Evolutionary conservation across 2,888 invertebrate species (phyloP).

Genomic region (Griposia aprilina): DNA sequence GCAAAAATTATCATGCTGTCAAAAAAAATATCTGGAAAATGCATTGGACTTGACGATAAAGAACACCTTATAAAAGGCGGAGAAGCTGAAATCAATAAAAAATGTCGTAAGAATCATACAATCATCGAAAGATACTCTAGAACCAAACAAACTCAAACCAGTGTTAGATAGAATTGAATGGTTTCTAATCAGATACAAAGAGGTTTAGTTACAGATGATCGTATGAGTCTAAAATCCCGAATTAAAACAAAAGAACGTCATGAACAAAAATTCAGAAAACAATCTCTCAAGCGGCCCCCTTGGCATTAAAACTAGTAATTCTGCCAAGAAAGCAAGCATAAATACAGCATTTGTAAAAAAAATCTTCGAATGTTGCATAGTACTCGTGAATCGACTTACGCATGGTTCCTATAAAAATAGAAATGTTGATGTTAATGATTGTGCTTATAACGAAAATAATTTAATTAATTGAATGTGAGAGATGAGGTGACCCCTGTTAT

Average conservation of each 20-base stretch:
- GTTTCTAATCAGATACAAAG: conserved; percentile 5
- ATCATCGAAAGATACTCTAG: conserved; percentile 59
- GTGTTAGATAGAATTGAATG: background rate
- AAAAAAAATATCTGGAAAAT: conserved; percentile 64
- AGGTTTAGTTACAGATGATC: conserved; percentile 65
- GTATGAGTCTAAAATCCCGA: conserved; percentile 68
- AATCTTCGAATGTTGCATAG: conserved; percentile 81
- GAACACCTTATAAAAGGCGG: conserved; percentile 68
- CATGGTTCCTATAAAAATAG: conserved; percentile 91
- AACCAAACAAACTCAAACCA: conserved; percentile 26
- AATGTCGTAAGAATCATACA: conserved; percentile 72
- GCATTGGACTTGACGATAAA: conserved; percentile 62
- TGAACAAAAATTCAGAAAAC: conserved; percentile 70
- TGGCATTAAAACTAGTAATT: conserved; percentile 75
- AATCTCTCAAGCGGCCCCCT: conserved; percentile 79
- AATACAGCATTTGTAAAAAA: conserved; percentile 81
- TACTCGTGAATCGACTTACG: conserved; percentile 87
- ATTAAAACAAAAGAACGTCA: conserved; percentile 61
- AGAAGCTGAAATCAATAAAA: conserved; percentile 77
- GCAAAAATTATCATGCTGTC: conserved; percentile 75
- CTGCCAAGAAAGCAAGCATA: conserved; percentile 82
- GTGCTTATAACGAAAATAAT: conserved; percentile 51
- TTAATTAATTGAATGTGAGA: conserved; percentile 30
- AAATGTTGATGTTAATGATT: conserved; percentile 79
- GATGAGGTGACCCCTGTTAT: conserved; percentile 28